Evolutionary conservation across 2,797 vertebrate genomes (phyloP), one percentile per base, ranked within the genome.

Genomic region (Saxicola maurus): DNA sequence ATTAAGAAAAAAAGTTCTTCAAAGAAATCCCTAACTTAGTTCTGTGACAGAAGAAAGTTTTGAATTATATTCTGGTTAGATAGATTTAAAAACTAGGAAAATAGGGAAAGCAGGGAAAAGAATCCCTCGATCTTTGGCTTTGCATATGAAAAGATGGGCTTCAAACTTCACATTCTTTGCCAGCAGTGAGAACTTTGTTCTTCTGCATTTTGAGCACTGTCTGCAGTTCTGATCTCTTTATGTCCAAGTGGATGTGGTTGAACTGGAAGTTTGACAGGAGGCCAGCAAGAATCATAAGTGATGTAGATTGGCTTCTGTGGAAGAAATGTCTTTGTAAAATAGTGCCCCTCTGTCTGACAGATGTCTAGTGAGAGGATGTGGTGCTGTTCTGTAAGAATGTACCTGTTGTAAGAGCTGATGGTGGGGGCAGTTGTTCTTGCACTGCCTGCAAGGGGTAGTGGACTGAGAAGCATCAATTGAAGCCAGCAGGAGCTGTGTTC

Each of bases 21-120:
- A 37, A 24, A 69, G 73, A 65, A 53, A n/a, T 4, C 0, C 3
- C 18, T 23, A 38, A 5, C 12, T 35, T 65, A 27, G 17, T 49
- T 52, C 16, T 57, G 27, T 72, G 64, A 19, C 68, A 28, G 43
- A 85, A 87, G 24, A 43, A 27, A 6, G 21, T 31, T 43, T 85
- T 59, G 40, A 46, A 33, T 48, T 19, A 13, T 33, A 8, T 71
- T 90, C 53, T 37, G 11, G 52, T 86, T 71, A 55, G 14, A 24
- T 13, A 57, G n/a, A 13, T 89, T 25, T 4, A 19, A 55, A 82
- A 61, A 51, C 7, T n/a, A n/a, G n/a, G n/a, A n/a, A n/a, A n/a
- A n/a, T n/a, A 46, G 30, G 9, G 2, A n/a, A 79, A 68, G 27
- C 0, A 0, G 14, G 4, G 3, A 18, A 43, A n/a, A 9, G 21